Evolutionary conservation across 1,140 invertebrate genomes (phyloP), one percentile per base, ranked within the genome.

Genomic region (Tachypleus tridentatus): DNA sequence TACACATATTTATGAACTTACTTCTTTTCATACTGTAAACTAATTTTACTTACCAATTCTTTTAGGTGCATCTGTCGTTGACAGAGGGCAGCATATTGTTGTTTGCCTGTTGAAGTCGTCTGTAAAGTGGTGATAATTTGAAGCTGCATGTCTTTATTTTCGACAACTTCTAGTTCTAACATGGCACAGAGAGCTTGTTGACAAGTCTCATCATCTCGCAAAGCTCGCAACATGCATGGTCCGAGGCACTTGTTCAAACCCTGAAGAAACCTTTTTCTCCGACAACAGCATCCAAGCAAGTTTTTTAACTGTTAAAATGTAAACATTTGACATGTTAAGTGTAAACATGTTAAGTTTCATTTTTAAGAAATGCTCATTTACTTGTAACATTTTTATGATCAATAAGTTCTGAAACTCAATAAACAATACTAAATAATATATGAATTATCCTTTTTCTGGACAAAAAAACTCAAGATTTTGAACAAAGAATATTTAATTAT

Each of bases 51-150:
- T 74, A 91, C 88, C 80, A 91, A 73, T 77, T 88, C 85, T 72
- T 85, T 81, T n/a, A 91, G 81, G 72, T 86, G 86, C 67, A 84
- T 81, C 76, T 89, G 86, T 66, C 85, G 76, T 70, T 88, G 84
- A 74, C 87, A 90, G 10, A 91, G 80, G 48, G 84, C 84, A 57
- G 80, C 80, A 71, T 91, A 91, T 73, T 83, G 82, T 66, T 81
- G 79, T 71, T 84, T 83, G 5, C 89, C 88, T 10, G 82, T 79
- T 8, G 81, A 76, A 9, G 88, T 91, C 51, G 84, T 87, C 73
- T 90, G 87, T 52, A 91, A 79, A 3, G 88, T 86, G n/a, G 86
- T 87, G 29, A 89, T 86, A 67, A 89, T 85, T 77, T 91, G 87
- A 67, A 89, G 75, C 71, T 86, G 82, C 52, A 85, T 82, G 62